Evolutionary conservation across 2,888 invertebrate genomes (phyloP).

Genomic region (Aphodius sticticus): DNA sequence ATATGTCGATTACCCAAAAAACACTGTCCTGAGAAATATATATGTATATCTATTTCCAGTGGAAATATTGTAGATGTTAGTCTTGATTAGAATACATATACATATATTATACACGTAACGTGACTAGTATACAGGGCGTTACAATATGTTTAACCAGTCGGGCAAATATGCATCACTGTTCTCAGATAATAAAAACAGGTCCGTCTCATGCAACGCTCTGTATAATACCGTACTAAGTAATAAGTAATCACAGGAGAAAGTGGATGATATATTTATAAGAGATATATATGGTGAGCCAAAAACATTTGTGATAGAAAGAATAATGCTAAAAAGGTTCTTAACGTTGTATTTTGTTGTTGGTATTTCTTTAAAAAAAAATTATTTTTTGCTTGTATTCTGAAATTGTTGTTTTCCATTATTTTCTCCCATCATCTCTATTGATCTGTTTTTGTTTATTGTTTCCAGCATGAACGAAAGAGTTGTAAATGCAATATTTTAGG

Average conservation of each 20-base stretch:
- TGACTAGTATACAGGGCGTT: slow-evolving; percentile 6
- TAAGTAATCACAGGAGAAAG: neutral
- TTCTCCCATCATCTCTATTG: neutral
- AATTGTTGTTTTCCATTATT: neutral
- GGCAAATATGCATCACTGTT: neutral
- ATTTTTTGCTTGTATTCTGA: neutral
- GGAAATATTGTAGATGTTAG: slow-evolving; percentile 26
- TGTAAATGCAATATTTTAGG: slow-evolving; percentile 39
- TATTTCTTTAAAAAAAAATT: neutral
- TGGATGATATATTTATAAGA: slow-evolving; percentile 4
- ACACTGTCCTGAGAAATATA: neutral
- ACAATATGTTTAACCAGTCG: slow-evolving; percentile 8
- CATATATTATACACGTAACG: neutral
- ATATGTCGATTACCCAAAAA: slow-evolving; percentile 22
- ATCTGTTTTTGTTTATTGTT: neutral
- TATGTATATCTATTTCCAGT: slow-evolving; percentile 9
- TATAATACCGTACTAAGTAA: neutral
- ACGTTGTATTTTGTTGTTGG: neutral
- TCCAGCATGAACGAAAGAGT: slow-evolving; percentile 24
- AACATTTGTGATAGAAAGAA: slow-evolving; percentile 4
- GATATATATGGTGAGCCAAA: slow-evolving; percentile 4
- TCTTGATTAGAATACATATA: slow-evolving; percentile 10
- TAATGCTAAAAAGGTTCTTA: neutral
- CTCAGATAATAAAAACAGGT: neutral
- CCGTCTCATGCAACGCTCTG: slow-evolving; percentile 14